Evolutionary conservation across 2,797 vertebrate genomes (phyloP).

Genomic region (Botia almorhae): DNA sequence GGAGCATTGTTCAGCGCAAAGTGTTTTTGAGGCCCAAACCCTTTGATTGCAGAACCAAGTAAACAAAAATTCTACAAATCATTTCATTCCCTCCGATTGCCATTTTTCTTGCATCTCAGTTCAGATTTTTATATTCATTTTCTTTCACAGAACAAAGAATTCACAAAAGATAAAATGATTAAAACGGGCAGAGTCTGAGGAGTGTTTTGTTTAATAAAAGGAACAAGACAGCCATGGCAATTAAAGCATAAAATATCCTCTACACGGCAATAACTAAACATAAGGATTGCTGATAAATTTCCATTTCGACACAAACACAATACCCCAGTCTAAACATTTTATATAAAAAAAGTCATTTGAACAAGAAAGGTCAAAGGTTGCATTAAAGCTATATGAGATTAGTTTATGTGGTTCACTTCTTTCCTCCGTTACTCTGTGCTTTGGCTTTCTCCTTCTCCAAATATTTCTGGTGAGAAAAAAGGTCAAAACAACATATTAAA

Average conservation of each 20-base stretch:
- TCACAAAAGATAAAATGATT: neutral
- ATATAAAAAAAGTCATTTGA: neutral
- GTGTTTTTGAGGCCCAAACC: too few species aligned
- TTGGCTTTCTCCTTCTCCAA: slow-evolving; percentile 75
- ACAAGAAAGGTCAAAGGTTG: neutral
- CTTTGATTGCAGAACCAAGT: too few species aligned
- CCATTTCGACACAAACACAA: slow-evolving; percentile 8
- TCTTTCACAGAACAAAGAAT: neutral
- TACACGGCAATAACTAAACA: slow-evolving; percentile 1
- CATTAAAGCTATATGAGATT: neutral
- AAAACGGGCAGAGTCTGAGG: slow-evolving; percentile 3
- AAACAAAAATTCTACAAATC: too few species aligned
- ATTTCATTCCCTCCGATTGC: too few species aligned
- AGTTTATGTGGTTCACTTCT: slow-evolving; percentile 22
- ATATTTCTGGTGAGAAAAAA: slow-evolving; percentile 72
- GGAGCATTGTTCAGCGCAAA: too few species aligned
- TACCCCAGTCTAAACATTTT: slow-evolving; percentile 9
- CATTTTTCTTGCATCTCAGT: neutral
- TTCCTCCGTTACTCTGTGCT: slow-evolving; percentile 55
- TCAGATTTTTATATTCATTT: neutral
- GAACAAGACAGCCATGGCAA: slow-evolving; percentile 6
- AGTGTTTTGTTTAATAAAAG: slow-evolving; percentile 36
- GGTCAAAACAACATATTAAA: neutral
- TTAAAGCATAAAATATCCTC: slow-evolving; percentile 10
- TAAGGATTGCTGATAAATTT: neutral